Base-by-base conservation (phyloP, 2,113 vertebrate genomes). In the Boulengeromyrus knoepffleri region DNA sequence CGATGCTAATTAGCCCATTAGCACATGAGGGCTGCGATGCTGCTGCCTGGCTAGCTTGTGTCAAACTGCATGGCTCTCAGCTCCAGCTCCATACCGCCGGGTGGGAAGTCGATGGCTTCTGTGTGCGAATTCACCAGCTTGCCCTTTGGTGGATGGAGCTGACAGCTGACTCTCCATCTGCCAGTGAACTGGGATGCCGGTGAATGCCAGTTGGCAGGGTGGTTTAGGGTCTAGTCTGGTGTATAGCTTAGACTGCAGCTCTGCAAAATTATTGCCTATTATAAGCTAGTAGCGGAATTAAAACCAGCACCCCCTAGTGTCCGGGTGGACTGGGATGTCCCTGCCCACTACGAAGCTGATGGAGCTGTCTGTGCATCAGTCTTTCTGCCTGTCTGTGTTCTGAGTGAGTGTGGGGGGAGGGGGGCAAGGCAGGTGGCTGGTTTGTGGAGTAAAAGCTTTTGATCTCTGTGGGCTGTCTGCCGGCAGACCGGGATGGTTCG, bases 401-500 rank as follows among this genome's bases (percentile, higher is more conserved):
- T 77, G 36, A 42, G 6, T 36, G 27, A 19, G 27, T 70, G 66
- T 74, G 15, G 4, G 74, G n/a, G 36, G 1, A 6, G 74, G 13
- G 31, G 62, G 3, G 27, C 62, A 31, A 31, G 36, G 70, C 70
- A 6, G 27, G 70, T 36, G 10, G 31, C 70, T 6, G 70, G 70
- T 77, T 77, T 77, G 31, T 13, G 36, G 70, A 77, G 15, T 13
- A 39, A 56, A 17, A 42, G 36, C 74, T 42, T 80, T 8, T 19
- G 74, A 39, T 80, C 6, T 19, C 36, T 17, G 36, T 80, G 36
- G 74, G 15, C 36, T 47, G 62, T 47, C 21, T 19, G 24, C 47
- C 21, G 50, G n/a, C 96, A 99, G 98, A 98, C 97, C 15, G 98
- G 98, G 66, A 99, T 99, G 98, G 98, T 99, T 92, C 98, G 97